phyloP scores from a whole-genome alignment of 2,888 invertebrate genomes.

The Chrysolina oricalcia region DNA sequence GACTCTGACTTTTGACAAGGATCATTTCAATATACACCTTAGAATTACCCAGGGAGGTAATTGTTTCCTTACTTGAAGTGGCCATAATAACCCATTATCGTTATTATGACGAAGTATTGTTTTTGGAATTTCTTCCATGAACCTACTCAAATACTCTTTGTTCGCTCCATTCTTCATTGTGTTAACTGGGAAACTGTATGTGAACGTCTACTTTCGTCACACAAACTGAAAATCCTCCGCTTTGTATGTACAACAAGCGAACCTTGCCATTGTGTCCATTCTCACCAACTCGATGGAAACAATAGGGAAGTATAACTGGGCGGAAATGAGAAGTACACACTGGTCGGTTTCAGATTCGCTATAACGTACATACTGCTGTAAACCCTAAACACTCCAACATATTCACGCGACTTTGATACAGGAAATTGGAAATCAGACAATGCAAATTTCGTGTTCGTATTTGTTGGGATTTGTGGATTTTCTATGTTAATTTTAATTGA shows the following conservation, averaged over 20 bases:
- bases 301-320: conserved; percentile 63
- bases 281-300: conserved; percentile 37
- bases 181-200: no score
- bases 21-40: no score
- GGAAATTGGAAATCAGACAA: conserved; percentile 70
- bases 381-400: conserved; percentile 54
- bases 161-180: no score
- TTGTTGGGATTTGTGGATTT: conserved; percentile 56
- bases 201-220: no score
- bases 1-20: no score
- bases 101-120: no score
- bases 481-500: conserved; percentile 59
- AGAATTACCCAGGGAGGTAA: no score
- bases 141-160: not conserved
- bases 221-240: not conserved
- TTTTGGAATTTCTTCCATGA: no score
- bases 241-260: not conserved
- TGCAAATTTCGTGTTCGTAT: conserved; percentile 61
- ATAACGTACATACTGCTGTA: conserved; percentile 40
- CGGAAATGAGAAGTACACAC: conserved; percentile 65
- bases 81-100: no score
- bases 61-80: no score
- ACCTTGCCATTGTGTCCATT: not conserved
- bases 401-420: conserved; percentile 60
- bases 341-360: conserved; percentile 43